Evolutionary conservation across 2,113 vertebrate genomes (phyloP).

Genomic region (Ammospiza caudacuta): DNA sequence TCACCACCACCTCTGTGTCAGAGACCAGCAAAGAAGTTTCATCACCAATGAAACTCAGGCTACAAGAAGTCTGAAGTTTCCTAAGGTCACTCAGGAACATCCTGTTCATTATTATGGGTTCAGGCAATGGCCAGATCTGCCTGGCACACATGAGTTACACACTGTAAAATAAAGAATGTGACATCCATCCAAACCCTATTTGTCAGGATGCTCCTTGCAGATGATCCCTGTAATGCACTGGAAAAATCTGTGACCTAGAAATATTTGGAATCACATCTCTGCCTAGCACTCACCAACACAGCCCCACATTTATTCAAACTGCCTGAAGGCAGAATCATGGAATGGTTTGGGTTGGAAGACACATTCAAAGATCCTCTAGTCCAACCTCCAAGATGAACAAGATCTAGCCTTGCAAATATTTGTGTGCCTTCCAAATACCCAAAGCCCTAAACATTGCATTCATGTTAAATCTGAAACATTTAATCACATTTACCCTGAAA

Average conservation of each 20-base stretch:
- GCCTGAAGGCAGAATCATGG: not conserved
- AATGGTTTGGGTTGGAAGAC: not conserved
- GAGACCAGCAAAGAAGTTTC: not conserved
- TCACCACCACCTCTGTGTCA: not conserved
- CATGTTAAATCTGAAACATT: fast-evolving
- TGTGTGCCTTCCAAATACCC: not conserved
- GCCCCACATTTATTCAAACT: fast-evolving
- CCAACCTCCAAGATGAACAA: not conserved
- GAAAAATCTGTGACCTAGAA: not conserved
- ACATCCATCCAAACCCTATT: not conserved
- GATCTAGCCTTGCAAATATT: not conserved
- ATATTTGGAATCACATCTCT: not conserved
- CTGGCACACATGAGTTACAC: not conserved
- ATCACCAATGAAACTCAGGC: too few species aligned
- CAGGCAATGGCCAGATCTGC: too few species aligned
- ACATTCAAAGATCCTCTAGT: not conserved
- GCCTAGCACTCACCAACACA: not conserved
- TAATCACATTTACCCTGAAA: not conserved
- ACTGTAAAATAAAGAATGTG: not conserved
- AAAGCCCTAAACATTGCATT: not conserved
- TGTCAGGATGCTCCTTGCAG: not conserved
- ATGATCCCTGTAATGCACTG: not conserved
- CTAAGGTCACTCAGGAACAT: not conserved
- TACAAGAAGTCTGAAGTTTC: not conserved
- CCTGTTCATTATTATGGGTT: not conserved